Evolutionary conservation across 2,113 vertebrate species (phyloP), one percentile per base, ranked within the genome.

Genomic region (Rattus rattus): DNA sequence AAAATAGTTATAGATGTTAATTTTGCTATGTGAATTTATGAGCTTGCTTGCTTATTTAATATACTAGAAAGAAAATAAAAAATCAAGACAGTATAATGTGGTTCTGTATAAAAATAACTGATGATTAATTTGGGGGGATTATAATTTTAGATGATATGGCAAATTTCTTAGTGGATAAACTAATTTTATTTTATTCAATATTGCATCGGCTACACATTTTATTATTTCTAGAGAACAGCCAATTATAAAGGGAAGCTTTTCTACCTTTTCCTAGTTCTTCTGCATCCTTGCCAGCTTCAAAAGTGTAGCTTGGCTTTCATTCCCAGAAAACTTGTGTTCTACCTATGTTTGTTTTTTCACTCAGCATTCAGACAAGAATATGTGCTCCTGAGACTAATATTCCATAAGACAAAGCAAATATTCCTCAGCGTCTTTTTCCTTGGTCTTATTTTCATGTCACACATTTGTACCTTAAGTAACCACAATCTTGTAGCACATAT

Each of bases 1-100:
- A 63, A 54, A 67, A 79, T 80, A 70, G 19, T 75, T 85, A 47
- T 8, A 61, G 9, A 59, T 89, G 30, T 47, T 72, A 79, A 67
- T n/a, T 65, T 73, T 79, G 33, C 8, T 61, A 22, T 75, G 17
- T 85, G 11, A 94, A 89, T 72, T 91, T 33, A 14, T 80, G 6
- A 65, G 3, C 17, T 39, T 70, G 36, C 2, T n/a, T 56, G 8
- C 59, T 94, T 92, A 17, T 69, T 90, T 52, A 80, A 80, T 80
- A 80, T 90, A 54, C 5, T 81, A 77, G 73, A 22, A 39, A 80
- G 5, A n/a, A 90, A 90, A 79, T 17, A 63, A 96, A 96, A 3
- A 92, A 92, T 67, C 72, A 22, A 43, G 26, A 39, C 56, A 43
- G n/a, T 69, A 75, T 79, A 63, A 19, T 33, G 19, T 79, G 14